phyloP scores from a whole-genome alignment of 2,888 invertebrate species.

The Nephrotoma flavescens region DNA sequence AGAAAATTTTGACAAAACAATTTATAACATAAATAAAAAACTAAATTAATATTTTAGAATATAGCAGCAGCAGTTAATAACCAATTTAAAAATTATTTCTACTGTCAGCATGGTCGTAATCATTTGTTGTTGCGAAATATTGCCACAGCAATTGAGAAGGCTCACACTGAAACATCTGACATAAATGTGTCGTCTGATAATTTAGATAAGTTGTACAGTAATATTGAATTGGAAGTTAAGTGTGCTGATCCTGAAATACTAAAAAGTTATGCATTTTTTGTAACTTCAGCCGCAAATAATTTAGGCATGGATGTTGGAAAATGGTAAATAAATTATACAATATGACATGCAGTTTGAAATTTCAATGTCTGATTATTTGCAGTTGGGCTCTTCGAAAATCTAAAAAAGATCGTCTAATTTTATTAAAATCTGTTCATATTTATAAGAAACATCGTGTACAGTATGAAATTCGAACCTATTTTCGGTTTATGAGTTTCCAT shows the following conservation, averaged over 20 bases:
- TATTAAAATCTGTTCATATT: conserved; percentile 78
- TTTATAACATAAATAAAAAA: no score
- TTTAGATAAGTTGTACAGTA: conserved; percentile 62
- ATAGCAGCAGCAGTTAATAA: not conserved
- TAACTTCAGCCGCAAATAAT: conserved; percentile 63
- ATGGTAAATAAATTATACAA: conserved; percentile 36
- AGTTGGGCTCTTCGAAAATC: conserved; percentile 63
- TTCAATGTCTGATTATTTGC: conserved; percentile 21
- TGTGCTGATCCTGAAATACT: conserved; percentile 80
- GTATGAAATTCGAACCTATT: conserved; percentile 91
- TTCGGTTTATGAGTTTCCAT: conserved; percentile 65
- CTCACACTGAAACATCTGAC: not conserved
- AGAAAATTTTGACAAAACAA: no score
- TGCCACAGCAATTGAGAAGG: not conserved
- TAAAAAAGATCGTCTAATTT: conserved; percentile 57
- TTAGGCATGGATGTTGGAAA: conserved; percentile 62
- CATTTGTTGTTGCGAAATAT: not conserved
- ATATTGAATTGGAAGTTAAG: conserved; percentile 70
- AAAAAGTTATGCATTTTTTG: conserved; percentile 76
- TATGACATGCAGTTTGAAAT: not conserved
- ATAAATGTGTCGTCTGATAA: not conserved
- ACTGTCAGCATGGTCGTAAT: not conserved
- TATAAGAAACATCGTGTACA: conserved; percentile 90
- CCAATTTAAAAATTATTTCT: not conserved
- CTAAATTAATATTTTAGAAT: not conserved